Evolutionary conservation across 2,797 vertebrate species (phyloP), one percentile per base, ranked within the genome.

Genomic region (Nyctalus aviator): DNA sequence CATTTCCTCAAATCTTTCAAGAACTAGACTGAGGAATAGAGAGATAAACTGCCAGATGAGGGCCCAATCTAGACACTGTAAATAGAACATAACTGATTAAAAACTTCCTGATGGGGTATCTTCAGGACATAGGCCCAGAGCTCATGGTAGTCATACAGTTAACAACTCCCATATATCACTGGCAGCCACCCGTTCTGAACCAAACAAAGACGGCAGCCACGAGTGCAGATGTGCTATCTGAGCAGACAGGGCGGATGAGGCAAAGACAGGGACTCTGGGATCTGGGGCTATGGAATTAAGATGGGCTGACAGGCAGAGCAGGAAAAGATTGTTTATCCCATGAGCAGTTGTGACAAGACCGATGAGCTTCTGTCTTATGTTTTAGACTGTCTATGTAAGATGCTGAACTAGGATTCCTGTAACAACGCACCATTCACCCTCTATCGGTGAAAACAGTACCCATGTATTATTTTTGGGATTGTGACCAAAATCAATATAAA

Each of bases 361-460:
- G 12, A 8, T 30, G 30, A 85, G 69, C 79, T 48, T 77, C 62
- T 20, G 10, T 46, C 32, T 53, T 64, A 18, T 10, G 20, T 81
- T 76, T 93, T 35, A 48, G 14, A 53, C 35, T 30, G 8, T 30
- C 41, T 41, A 2, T 20, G 15, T 57, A 76, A 92, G 32, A 85
- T 86, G 62, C 77, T 89, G 68, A 89, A 73, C 50, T 27, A 87
- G 35, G 59, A 72, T 73, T 86, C 76, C 57, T 21, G 15, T 21
- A 77, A 84, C 84, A 86, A 84, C 86, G 69, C 53, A 86, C 66
- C 88, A 76, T 48, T 73, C 72, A n/a, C 48, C 46, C 66, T 59
- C 76, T 23, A 2, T 12, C 0, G 5, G 66, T 15, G 21, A 62
- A 86, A 79, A 90, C 53, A 55, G 23, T 25, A 11, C 20, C 44